Percentiles rank a stretch among this genome's conserved stretches.
These are phyloP conservation scores for Argyresthia albistria DNA, from an alignment of 2,888 invertebrate species.

Conservation along the genomic window DNA sequence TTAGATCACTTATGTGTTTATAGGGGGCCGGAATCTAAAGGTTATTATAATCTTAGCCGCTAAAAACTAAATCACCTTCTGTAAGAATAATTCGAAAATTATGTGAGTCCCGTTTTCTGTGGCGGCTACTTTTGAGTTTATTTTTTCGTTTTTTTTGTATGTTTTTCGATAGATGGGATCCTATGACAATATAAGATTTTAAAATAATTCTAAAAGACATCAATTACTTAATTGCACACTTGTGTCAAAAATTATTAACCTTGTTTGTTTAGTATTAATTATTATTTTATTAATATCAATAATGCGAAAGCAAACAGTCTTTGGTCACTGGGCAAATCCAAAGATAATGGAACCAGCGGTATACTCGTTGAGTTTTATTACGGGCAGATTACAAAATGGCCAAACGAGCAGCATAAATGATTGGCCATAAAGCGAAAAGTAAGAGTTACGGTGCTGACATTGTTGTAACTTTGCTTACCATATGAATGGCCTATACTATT, in stretches of 20 bases:
- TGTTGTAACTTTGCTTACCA: constrained; percentile 31
- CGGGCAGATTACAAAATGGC: constrained; percentile 52
- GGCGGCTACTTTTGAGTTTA: no score
- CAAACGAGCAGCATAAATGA: constrained; percentile 48
- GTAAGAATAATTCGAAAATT: background rate
- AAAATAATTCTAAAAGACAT: no score
- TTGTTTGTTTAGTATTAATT: constrained; percentile 5
- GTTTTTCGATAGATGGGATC: no score
- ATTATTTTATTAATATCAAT: constrained; percentile 2
- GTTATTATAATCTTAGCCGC: constrained; percentile 51
- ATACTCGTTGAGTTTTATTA: constrained; percentile 55
- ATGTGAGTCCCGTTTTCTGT: constrained; percentile 8
- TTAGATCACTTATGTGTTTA: constrained; percentile 73
- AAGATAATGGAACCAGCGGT: constrained; percentile 38
- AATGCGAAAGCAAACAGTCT: constrained; percentile 1
- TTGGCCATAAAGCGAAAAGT: constrained; percentile 47
- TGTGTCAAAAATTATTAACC: no score
- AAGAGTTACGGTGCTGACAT: constrained; percentile 34
- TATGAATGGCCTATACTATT: constrained; percentile 7
- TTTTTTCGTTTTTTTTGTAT: no score
- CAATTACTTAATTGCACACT: no score
- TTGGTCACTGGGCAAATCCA: constrained; percentile 25
- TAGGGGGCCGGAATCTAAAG: constrained; percentile 56
- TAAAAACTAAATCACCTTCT: constrained; percentile 6
- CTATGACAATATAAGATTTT: no score